These are phyloP conservation scores for Myzus persicae DNA, from an alignment of 1,140 invertebrate species.

Conservation along the genomic window DNA sequence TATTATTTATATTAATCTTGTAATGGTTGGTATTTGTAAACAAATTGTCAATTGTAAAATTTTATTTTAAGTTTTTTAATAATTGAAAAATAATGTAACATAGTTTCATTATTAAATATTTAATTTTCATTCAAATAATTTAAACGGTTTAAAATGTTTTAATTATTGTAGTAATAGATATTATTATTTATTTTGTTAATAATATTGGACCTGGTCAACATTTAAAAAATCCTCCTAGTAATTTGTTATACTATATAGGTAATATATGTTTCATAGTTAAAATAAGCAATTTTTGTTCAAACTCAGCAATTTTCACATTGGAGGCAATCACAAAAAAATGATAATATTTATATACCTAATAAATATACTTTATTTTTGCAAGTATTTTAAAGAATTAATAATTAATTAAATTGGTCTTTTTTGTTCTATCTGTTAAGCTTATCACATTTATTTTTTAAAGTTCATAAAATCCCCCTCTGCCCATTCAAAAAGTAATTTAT, in stretches of 20 bases:
- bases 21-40: neutral
- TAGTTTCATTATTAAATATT: no score
- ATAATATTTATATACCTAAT: neutral
- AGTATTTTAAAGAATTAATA: neutral
- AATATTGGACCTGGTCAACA: neutral
- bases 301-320: neutral
- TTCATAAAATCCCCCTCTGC: neutral
- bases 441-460: neutral
- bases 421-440: neutral
- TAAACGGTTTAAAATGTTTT: neutral
- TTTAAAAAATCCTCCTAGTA: no score
- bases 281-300: neutral
- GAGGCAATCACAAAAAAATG: neutral
- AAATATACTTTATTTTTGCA: neutral
- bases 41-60: neutral
- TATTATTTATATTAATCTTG: neutral
- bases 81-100: neutral
- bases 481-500: neutral
- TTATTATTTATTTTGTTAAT: neutral
- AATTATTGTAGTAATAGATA: neutral
- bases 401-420: neutral
- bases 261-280: neutral
- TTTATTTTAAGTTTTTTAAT: neutral
- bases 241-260: no score
- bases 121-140: no score